phyloP scores from a whole-genome alignment of 2,888 invertebrate species.

The Aproaerema taeniolella region DNA sequence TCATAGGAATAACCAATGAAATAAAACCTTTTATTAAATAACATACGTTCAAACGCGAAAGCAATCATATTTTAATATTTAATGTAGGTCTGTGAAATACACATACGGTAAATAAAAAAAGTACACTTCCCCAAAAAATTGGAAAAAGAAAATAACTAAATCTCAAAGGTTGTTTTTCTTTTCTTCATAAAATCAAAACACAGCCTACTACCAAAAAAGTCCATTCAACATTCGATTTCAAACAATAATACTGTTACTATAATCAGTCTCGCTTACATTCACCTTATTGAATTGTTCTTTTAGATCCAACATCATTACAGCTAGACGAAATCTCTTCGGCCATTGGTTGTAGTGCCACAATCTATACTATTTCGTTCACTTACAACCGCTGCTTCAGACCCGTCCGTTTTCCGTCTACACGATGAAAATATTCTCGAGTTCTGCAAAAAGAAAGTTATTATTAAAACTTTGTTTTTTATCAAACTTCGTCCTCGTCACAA shows the following conservation, averaged over 20 bases:
- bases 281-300: constrained; percentile 13
- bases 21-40: too few species aligned
- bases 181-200: too few species aligned
- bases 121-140: neutral
- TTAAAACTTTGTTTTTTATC: constrained; percentile 14
- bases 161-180: neutral
- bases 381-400: constrained; percentile 62
- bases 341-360: constrained; percentile 32
- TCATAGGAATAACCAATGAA: constrained; percentile 58
- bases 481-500: neutral
- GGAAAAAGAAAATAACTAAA: neutral
- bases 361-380: constrained; percentile 67
- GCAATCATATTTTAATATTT: too few species aligned
- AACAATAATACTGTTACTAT: constrained; percentile 18
- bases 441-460: constrained; percentile 32
- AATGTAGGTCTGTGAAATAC: too few species aligned
- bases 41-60: too few species aligned
- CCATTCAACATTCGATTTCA: too few species aligned
- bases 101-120: too few species aligned
- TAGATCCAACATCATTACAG: constrained; percentile 20
- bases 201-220: too few species aligned
- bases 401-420: constrained; percentile 59
- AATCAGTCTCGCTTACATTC: constrained; percentile 17
- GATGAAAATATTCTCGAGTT: constrained; percentile 50
- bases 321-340: constrained; percentile 65